Conservation (phyloP, 2,797 vertebrate genomes). For the Potorous gilbertii region DNA sequence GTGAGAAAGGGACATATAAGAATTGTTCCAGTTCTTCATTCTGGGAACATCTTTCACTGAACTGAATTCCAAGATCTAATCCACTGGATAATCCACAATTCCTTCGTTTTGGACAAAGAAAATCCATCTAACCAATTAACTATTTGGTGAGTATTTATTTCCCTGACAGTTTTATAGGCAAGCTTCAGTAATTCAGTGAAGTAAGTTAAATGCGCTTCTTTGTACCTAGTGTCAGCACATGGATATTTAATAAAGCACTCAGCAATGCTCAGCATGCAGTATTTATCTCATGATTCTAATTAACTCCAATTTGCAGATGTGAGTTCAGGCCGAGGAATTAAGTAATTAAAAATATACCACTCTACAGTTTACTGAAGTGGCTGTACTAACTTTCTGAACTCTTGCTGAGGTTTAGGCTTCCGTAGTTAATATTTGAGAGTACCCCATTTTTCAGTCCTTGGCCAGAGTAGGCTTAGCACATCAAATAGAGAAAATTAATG, state of each 20-base stretch:
- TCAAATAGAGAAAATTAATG: neutral
- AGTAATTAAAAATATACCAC: neutral
- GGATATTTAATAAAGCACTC: neutral
- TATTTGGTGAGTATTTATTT: neutral
- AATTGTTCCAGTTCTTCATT: neutral
- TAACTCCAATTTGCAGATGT: neutral
- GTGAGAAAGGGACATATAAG: neutral
- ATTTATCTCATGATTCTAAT: neutral
- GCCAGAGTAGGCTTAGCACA: neutral
- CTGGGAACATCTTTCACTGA: neutral
- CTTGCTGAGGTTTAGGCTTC: neutral
- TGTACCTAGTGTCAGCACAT: neutral
- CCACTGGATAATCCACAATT: neutral
- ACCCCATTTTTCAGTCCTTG: neutral
- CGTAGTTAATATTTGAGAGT: neutral
- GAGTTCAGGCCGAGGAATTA: neutral
- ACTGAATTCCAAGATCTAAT: neutral
- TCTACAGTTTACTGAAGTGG: neutral
- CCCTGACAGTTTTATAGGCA: neutral
- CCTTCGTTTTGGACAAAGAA: neutral
- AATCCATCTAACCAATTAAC: neutral
- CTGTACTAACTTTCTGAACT: neutral
- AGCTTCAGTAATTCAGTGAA: neutral
- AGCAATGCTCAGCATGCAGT: neutral
- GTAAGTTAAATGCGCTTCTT: neutral